phyloP scores from a whole-genome alignment of 2,888 invertebrate genomes.

The Notodonta ziczac region DNA sequence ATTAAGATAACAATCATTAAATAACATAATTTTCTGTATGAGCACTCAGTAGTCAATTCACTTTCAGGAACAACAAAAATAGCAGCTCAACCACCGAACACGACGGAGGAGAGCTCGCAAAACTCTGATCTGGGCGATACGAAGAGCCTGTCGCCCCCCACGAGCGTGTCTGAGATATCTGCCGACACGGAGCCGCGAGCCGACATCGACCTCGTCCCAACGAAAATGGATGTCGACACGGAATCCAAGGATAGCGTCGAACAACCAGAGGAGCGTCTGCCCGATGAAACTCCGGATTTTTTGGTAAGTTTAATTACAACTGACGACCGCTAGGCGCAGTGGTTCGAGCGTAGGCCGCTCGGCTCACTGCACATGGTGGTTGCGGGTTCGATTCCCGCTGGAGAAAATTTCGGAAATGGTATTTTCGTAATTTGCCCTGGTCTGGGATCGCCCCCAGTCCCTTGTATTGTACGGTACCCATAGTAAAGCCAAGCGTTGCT shows the following conservation, averaged over 20 bases:
- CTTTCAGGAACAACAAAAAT: constrained; percentile 54
- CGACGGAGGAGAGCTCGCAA: constrained; percentile 71
- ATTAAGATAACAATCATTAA: too few species aligned
- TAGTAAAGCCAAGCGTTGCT: too few species aligned
- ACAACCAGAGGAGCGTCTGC: constrained; percentile 30
- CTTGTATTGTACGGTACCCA: too few species aligned
- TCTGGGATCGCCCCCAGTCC: too few species aligned
- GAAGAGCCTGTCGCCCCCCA: constrained; percentile 69
- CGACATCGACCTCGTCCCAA: constrained; percentile 17
- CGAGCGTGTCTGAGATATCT: constrained; percentile 65
- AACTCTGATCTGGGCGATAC: constrained; percentile 69
- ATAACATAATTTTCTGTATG: too few species aligned
- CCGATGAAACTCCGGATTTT: constrained; percentile 41
- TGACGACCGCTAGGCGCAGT: too few species aligned
- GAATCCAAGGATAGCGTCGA: constrained; percentile 43
- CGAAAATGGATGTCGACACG: constrained; percentile 47
- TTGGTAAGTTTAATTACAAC: constrained; percentile 34
- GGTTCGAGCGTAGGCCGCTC: too few species aligned
- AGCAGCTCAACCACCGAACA: constrained; percentile 55
- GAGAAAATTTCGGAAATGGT: too few species aligned
- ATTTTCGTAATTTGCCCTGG: too few species aligned
- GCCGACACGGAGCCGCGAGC: constrained; percentile 50
- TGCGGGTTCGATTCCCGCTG: too few species aligned
- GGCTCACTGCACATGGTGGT: too few species aligned
- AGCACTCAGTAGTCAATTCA: too few species aligned